phyloP scores from a whole-genome alignment of 2,888 invertebrate species.

The Holacanthella duospinosa region DNA sequence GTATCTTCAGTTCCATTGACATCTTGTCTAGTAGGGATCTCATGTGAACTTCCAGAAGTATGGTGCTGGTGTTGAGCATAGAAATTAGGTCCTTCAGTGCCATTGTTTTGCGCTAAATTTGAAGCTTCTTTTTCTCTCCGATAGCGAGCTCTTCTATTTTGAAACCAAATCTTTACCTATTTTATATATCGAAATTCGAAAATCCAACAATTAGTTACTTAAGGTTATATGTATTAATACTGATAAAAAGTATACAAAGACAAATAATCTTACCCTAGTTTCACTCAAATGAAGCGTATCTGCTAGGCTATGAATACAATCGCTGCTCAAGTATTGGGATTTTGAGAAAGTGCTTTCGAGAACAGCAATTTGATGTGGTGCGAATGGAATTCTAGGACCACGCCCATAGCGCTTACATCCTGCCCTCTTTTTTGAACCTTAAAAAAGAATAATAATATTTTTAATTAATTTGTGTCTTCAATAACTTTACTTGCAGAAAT shows the following conservation, averaged over 20 bases:
- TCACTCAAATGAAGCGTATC: conserved; percentile 55
- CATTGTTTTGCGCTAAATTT: neutral
- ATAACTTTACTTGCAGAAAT: neutral
- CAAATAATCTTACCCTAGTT: conserved; percentile 50
- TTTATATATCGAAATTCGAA: neutral
- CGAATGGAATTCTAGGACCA: conserved; percentile 63
- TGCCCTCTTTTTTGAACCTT: conserved; percentile 17
- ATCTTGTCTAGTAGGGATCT: neutral
- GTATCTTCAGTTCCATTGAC: no score
- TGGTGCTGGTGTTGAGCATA: neutral
- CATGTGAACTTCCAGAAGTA: neutral
- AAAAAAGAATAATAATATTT: neutral
- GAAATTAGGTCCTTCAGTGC: neutral
- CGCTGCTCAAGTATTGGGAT: conserved; percentile 58
- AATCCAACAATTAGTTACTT: conserved; percentile 6
- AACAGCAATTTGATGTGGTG: conserved; percentile 55
- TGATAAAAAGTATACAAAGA: neutral
- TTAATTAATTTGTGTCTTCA: no score
- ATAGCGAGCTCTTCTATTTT: conserved; percentile 28
- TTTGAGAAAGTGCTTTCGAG: conserved; percentile 58
- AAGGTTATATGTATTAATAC: no score
- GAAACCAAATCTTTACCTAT: conserved; percentile 29
- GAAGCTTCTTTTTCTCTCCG: conserved; percentile 22
- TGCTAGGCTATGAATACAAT: conserved; percentile 55
- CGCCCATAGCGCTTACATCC: conserved; percentile 48